Evolutionary conservation across 2,888 invertebrate species (phyloP).

Genomic region (Chalcosyrphus nemorum): DNA sequence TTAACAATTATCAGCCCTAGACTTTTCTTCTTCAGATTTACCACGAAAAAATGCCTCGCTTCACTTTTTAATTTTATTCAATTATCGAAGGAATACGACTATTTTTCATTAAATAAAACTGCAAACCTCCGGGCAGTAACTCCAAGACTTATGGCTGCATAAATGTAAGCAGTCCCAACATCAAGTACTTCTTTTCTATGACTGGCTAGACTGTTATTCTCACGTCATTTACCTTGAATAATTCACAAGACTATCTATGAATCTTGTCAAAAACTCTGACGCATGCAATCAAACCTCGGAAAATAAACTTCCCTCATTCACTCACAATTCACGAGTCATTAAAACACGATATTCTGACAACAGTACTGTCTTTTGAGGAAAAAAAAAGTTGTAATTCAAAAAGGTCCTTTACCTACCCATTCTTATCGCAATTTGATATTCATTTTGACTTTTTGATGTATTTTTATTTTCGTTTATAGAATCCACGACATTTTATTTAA

Average conservation of each 20-base stretch:
- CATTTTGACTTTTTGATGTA: slow-evolving; percentile 14
- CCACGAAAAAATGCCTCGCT: too few relatives aligned
- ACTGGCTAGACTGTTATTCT: not conserved
- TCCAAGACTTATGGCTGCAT: not conserved
- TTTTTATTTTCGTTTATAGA: slow-evolving; percentile 1
- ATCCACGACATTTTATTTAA: slow-evolving; percentile 35
- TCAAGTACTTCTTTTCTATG: not conserved
- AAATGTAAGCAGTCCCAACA: not conserved
- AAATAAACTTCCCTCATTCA: not conserved
- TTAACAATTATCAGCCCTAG: too few relatives aligned
- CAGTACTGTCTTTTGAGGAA: not conserved
- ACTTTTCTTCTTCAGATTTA: too few relatives aligned
- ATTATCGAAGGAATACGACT: not conserved
- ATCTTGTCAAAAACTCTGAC: not conserved
- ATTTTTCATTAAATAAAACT: not conserved
- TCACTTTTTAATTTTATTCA: too few relatives aligned
- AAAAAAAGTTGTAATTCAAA: not conserved
- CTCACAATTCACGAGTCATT: not conserved
- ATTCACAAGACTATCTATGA: not conserved
- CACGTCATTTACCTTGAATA: not conserved
- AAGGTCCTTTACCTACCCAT: not conserved
- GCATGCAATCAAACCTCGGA: not conserved
- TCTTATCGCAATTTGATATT: slow-evolving; percentile 9
- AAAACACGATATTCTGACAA: not conserved
- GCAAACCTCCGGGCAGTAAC: not conserved